Evolutionary conservation across 2,113 vertebrate genomes (phyloP), one percentile per base, ranked within the genome.

Genomic region (Lethenteron camtschaticum): DNA sequence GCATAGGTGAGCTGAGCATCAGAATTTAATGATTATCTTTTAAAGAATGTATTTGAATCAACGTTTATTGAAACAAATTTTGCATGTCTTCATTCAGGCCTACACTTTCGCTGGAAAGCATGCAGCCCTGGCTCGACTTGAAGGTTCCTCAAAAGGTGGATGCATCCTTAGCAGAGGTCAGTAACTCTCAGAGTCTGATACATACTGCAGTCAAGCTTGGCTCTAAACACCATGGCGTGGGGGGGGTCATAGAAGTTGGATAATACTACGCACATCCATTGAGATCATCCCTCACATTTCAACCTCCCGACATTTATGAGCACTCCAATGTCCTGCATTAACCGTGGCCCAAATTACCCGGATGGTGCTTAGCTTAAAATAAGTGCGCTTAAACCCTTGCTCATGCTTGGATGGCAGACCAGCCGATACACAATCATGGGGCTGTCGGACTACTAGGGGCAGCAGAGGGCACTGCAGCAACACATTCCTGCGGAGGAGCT

Each of bases 81-180:
- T 41, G 41, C 41, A 41, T 41, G 41, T 41, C 41, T 7, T 1
- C 6, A 41, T 74, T 60, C 74, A 96, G 94, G 71, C 85, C 84
- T 57, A 83, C 85, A 9, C 82, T 96, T 71, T 82, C 90, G 6
- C 79, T 99, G 69, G 90, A 96, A 78, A 95, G 95, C 81, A 85
- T 89, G 72, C 94, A 96, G 75, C 94, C 94, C 0, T 99, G 94
- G 94, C 72, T 96, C 78, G 86, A 88, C 75, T 79, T 99, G 71
- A 89, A 90, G 75, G 83, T 96, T 71, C 77, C 81, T 71, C 91
- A 90, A 9, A 94, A 96, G 70, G 89, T 99, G 73, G 94, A 99
- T 76, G 79, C 87, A 3, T 92, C 90, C 1, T 75, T 96, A 1
- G 86, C 90, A 1, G 90, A 99, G 88, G 94, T 96, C 83, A 72